Percentiles rank a stretch among this genome's conserved stretches.
phyloP scores from a whole-genome alignment of 1,140 invertebrate genomes.

The Tribolium castaneum region DNA sequence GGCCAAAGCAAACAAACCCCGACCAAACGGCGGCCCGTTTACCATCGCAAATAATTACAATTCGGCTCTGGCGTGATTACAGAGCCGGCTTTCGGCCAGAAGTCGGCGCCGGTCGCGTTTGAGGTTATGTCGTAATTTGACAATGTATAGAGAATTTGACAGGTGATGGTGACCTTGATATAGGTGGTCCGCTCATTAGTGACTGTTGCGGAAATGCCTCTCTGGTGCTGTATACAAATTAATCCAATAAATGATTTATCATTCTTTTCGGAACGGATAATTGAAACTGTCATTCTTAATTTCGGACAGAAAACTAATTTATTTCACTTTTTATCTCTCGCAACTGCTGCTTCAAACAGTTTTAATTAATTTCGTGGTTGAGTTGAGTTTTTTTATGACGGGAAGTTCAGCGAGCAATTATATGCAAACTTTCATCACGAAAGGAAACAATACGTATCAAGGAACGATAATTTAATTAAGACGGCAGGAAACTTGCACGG shows the following conservation, averaged over 20 bases:
- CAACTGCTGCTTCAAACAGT: too few species aligned
- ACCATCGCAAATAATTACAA: conserved; percentile 15
- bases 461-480: too few species aligned
- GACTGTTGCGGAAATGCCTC: conserved; percentile 5
- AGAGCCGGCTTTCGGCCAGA: background rate
- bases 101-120: background rate
- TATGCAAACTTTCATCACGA: too few species aligned
- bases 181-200: conserved; percentile 22
- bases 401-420: too few species aligned
- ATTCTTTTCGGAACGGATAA: conserved; percentile 8
- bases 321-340: background rate
- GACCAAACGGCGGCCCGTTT: background rate
- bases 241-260: background rate
- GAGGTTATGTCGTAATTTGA: too few species aligned
- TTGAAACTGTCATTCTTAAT: conserved; percentile 5
- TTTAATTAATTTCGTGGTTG: too few species aligned
- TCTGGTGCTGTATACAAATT: background rate
- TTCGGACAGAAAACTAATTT: conserved; percentile 6
- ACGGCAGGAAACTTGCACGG: too few species aligned
- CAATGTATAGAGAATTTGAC: too few species aligned
- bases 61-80: conserved; percentile 22
- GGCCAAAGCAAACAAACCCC: too few species aligned
- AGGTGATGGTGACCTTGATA: conserved; percentile 3
- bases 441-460: too few species aligned
- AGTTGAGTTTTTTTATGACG: too few species aligned